Percentiles rank a stretch among this genome's conserved stretches.
Conservation (phyloP, 2,888 invertebrate genomes). For the Pseudococcus viburni region DNA sequence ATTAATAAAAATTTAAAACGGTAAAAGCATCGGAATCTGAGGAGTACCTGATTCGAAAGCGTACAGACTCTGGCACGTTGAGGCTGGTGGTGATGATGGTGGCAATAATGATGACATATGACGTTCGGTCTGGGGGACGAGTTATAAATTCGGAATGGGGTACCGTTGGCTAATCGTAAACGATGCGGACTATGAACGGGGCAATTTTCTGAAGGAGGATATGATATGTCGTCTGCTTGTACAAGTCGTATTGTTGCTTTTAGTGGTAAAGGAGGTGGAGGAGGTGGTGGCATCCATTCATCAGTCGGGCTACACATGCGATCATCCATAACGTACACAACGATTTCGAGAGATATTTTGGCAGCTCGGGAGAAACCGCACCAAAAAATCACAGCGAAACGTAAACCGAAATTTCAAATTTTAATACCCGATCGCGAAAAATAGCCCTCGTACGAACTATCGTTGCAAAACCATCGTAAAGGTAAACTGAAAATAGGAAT, state of each 20-base stretch:
- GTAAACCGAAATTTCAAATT: conserved; percentile 28
- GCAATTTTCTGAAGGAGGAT: conserved; percentile 73
- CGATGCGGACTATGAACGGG: conserved; percentile 84
- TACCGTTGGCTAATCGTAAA: conserved; percentile 75
- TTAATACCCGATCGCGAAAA: conserved; percentile 50
- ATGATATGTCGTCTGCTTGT: conserved; percentile 67
- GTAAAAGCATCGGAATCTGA: not conserved
- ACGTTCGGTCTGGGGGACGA: conserved; percentile 37
- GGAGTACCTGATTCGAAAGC: conserved; percentile 64
- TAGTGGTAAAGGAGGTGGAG: conserved; percentile 56
- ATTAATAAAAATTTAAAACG: not conserved
- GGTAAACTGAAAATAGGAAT: conserved; percentile 65
- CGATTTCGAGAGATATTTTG: conserved; percentile 22
- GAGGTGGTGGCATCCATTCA: conserved; percentile 64
- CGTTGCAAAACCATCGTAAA: conserved; percentile 61
- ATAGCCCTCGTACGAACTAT: conserved; percentile 5
- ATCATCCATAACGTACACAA: conserved; percentile 57
- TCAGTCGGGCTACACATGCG: conserved; percentile 62
- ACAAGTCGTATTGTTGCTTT: conserved; percentile 63
- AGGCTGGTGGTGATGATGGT: conserved; percentile 68
- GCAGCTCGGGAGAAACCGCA: not conserved
- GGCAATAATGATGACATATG: conserved; percentile 68
- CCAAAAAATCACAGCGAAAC: conserved; percentile 30
- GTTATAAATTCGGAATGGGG: conserved; percentile 55
- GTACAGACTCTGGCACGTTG: conserved; percentile 67